Evolutionary conservation across 2,888 invertebrate species (phyloP), one percentile per base, ranked within the genome.

Genomic region (Drosophila rubida): DNA sequence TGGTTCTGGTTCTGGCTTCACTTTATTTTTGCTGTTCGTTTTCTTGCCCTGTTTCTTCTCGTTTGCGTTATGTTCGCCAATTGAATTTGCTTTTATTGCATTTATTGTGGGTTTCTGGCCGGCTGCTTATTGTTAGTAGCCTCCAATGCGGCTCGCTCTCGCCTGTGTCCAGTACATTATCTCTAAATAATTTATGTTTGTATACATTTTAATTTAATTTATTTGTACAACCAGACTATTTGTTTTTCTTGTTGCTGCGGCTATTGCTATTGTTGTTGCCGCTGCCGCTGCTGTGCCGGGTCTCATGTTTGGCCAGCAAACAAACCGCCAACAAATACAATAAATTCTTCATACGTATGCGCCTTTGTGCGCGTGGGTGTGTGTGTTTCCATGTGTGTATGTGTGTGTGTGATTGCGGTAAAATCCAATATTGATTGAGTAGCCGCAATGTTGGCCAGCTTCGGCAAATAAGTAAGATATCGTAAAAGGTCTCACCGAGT

Each of bases 121-220:
- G 55, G 41, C 86, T 82, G 80, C 77, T 78, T 78, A 78, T 86
- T 82, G 83, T 80, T 83, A 71, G 80, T 60, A 46, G 66, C 63
- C 46, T 41, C 23, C 14, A 11, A 45, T 39, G 37, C 53, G 37
- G 27, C 45, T 37, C 45, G 25, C 44, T 37, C 35, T 41, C 41
- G 57, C 13, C 45, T 61, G 54, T 53, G 44, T 30, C 67, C 66
- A 84, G 82, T 84, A 81, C 81, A 84, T 87, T 84, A 84, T 87
- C 87, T 87, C 87, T 84, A 87, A 84, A 84, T 87, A 84, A 84
- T 87, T 84, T 87, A 83, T 83, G 82, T 82, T 83, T 82, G 82
- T 81, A 81, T 81, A 84, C 85, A 84, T 84, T 87, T 87, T 84
- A 84, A 84, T 84, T 84, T 84, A 79, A 84, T 84, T 84, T 84